Percentiles rank a stretch among this genome's conserved stretches.
phyloP scores from a whole-genome alignment of 2,113 vertebrate species.

The rat (Rattus norvegicus) region GRCr8 NC_086019.1:51788501-51789000 shows the following conservation, averaged over 20 bases:
- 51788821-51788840: neutral
- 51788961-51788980: neutral
- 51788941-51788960: neutral
- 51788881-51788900: neutral
- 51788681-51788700: neutral
- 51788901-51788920: neutral
- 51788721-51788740: neutral
- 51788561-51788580: neutral
- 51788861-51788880: neutral
- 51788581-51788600: neutral
- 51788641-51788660: accelerated
- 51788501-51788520: accelerated
- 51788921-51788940: neutral
- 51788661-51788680: accelerated
- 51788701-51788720: neutral
- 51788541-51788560: accelerated
- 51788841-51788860: too few relatives aligned
- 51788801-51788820: too few relatives aligned
- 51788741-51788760: accelerated
- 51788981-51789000: accelerated
- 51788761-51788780: accelerated
- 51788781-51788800: too few relatives aligned
- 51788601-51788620: neutral
- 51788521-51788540: neutral
- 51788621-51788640: neutral